Percentiles rank a stretch among this genome's conserved stretches.
phyloP scores from a whole-genome alignment of 2,113 vertebrate species.

The Lepidothrix coronata region DNA sequence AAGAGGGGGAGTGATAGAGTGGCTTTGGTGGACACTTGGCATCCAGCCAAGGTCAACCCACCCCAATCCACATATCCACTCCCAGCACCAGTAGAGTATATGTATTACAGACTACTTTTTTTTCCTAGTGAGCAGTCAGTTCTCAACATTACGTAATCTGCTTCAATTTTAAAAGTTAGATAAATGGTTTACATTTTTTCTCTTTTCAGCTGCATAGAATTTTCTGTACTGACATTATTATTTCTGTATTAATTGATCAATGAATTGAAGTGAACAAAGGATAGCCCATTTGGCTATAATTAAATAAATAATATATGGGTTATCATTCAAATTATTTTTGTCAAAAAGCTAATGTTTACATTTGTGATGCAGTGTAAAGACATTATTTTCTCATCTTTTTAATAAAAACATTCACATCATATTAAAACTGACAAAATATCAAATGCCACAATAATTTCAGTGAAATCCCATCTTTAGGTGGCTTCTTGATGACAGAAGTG shows the following conservation, averaged over 20 bases:
- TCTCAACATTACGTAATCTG: background rate
- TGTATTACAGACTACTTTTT: background rate
- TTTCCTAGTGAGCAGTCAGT: background rate
- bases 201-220: background rate
- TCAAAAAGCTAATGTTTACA: background rate
- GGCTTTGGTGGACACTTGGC: background rate
- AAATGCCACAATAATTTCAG: background rate
- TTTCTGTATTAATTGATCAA: background rate
- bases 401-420: background rate
- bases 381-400: background rate
- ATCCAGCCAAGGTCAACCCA: background rate
- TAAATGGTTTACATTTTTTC: background rate
- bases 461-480: background rate
- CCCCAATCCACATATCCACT: background rate
- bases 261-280: background rate
- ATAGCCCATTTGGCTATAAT: background rate
- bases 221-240: background rate
- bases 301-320: background rate
- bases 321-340: background rate
- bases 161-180: background rate
- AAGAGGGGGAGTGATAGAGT: background rate
- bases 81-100: background rate
- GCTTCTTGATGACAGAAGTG: accelerated
- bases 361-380: background rate
- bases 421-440: background rate